phyloP scores from a whole-genome alignment of 2,797 vertebrate genomes.

The Gallirallus australis region DNA sequence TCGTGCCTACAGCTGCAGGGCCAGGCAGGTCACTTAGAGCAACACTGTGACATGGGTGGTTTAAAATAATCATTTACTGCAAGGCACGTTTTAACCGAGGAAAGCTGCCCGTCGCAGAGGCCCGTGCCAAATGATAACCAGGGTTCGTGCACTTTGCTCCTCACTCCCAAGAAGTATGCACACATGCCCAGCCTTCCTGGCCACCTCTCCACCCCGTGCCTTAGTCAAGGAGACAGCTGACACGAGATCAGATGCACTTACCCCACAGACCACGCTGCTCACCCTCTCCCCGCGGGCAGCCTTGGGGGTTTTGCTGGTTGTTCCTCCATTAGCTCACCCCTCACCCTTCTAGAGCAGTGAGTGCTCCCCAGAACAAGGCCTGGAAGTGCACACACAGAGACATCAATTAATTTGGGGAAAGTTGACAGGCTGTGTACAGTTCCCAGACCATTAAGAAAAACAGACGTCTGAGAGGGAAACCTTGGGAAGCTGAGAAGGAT shows the following conservation, averaged over 20 bases:
- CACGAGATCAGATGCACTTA: background rate
- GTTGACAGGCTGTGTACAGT: slow-evolving; percentile 46
- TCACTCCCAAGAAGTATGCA: background rate
- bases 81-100: background rate
- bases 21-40: background rate
- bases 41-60: background rate
- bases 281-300: background rate
- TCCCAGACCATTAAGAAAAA: slow-evolving; percentile 34
- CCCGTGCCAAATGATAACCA: background rate
- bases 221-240: background rate
- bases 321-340: background rate
- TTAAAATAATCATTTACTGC: background rate
- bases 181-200: background rate
- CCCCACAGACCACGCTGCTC: background rate
- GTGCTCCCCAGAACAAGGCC: background rate
- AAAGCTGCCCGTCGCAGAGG: background rate
- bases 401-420: slow-evolving; percentile 17
- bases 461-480: slow-evolving; percentile 29
- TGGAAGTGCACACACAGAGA: slow-evolving; percentile 1
- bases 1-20: background rate
- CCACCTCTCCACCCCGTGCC: background rate
- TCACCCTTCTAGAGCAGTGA: background rate
- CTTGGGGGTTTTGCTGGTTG: background rate
- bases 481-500: background rate
- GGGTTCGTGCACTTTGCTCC: background rate